Evolutionary conservation across 2,888 invertebrate genomes (phyloP).

Genomic region (Epicampocera succincta): DNA sequence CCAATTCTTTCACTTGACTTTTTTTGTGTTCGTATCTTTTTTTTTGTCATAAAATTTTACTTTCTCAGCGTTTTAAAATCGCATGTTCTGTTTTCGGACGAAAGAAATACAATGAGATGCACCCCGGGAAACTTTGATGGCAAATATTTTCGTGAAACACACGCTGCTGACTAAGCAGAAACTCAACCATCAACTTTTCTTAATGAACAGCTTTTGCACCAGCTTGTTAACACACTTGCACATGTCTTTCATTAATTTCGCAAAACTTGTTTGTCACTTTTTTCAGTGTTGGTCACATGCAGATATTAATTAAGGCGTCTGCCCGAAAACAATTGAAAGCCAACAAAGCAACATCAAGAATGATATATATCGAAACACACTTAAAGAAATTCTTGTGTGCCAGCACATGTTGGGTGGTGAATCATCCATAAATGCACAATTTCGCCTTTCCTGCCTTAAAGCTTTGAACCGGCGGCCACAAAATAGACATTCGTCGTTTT

Average conservation of each 20-base stretch:
- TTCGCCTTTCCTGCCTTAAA: not conserved
- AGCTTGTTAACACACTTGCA: constrained; percentile 3
- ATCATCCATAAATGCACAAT: constrained; percentile 37
- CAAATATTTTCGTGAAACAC: not conserved
- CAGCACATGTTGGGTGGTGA: constrained; percentile 34
- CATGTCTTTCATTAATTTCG: constrained; percentile 57
- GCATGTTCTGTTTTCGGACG: too few species aligned
- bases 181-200: constrained; percentile 2
- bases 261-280: constrained; percentile 30
- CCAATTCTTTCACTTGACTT: too few species aligned
- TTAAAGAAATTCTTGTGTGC: constrained; percentile 42
- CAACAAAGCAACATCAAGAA: not conserved
- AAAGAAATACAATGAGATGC: too few species aligned
- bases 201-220: not conserved
- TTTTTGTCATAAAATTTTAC: not conserved
- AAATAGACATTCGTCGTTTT: constrained; percentile 19
- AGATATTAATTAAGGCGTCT: constrained; percentile 18
- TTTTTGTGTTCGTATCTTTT: too few species aligned
- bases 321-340: not conserved
- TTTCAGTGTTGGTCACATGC: constrained; percentile 25
- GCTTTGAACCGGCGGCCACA: too few species aligned
- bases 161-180: not conserved
- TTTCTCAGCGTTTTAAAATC: too few species aligned
- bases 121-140: not conserved
- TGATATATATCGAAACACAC: constrained; percentile 38